phyloP scores from a whole-genome alignment of 1,140 invertebrate genomes.

The Brachionus angularis region DNA sequence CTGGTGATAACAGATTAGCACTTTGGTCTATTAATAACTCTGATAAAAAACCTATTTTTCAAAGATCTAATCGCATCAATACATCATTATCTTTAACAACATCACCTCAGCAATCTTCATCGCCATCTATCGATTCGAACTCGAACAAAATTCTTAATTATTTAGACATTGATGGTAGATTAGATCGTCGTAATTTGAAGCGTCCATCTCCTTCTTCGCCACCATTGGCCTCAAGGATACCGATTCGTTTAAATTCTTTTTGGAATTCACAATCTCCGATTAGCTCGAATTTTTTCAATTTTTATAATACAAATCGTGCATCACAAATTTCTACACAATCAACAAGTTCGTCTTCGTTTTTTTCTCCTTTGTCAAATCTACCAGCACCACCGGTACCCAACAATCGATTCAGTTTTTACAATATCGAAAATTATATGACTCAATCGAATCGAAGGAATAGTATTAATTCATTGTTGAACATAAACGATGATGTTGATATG shows the following conservation, averaged over 20 bases:
- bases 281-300: slow-evolving; percentile 5
- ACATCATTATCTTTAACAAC: not conserved
- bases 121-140: too few relatives aligned
- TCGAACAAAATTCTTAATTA: slow-evolving; percentile 29
- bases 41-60: slow-evolving; percentile 42
- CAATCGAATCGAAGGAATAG: not conserved
- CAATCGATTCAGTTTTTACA: slow-evolving; percentile 16
- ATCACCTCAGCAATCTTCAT: too few relatives aligned
- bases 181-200: not conserved
- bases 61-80: slow-evolving; percentile 22
- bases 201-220: not conserved
- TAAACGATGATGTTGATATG: not conserved
- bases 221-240: not conserved
- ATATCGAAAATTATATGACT: slow-evolving; percentile 25
- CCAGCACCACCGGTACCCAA: not conserved
- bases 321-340: too few relatives aligned
- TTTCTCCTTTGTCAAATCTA: too few relatives aligned
- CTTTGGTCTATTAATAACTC: slow-evolving; percentile 59
- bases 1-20: slow-evolving; percentile 70
- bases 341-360: too few relatives aligned
- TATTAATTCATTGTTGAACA: not conserved
- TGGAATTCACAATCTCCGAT: not conserved
- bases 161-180: slow-evolving; percentile 1
- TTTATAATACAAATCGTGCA: slow-evolving; percentile 17
- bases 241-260: slow-evolving; percentile 4